Conservation (phyloP, 2,797 vertebrate genomes). For the Semotilus atromaculatus region DNA sequence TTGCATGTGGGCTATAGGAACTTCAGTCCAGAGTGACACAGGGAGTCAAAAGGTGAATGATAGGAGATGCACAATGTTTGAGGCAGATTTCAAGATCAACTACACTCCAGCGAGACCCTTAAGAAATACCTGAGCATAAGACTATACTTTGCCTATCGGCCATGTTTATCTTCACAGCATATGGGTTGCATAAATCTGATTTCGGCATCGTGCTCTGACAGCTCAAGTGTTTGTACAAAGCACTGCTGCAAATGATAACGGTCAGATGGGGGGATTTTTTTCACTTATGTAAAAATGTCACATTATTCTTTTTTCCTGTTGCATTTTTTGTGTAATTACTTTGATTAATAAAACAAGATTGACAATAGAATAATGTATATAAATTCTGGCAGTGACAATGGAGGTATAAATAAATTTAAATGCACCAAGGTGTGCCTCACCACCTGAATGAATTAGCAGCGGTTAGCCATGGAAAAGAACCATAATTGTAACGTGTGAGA, state of each 20-base stretch:
- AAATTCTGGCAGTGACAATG: conserved; percentile 46
- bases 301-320: conserved; percentile 70
- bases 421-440: conserved; percentile 6
- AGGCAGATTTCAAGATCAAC: background rate
- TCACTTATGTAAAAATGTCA: conserved; percentile 69
- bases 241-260: conserved; percentile 68
- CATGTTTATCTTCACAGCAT: conserved; percentile 76
- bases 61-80: background rate
- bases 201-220: conserved; percentile 67
- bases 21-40: conserved; percentile 52
- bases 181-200: conserved; percentile 74
- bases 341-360: conserved; percentile 73
- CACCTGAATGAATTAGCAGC: conserved; percentile 37
- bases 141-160: conserved; percentile 64
- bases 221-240: conserved; percentile 70
- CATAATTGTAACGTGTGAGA: conserved; percentile 58
- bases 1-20: conserved; percentile 56
- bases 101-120: conserved; percentile 59
- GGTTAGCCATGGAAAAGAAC: conserved; percentile 32
- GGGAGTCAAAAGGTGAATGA: conserved; percentile 56
- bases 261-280: conserved; percentile 73
- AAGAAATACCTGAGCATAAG: conserved; percentile 66
- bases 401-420: conserved; percentile 32
- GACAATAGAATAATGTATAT: conserved; percentile 41
- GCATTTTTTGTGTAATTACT: conserved; percentile 71